Percentiles rank a stretch among this genome's conserved stretches.
Conservation (phyloP, 2,888 invertebrate species). For the Meiosimyza platycephala region DNA sequence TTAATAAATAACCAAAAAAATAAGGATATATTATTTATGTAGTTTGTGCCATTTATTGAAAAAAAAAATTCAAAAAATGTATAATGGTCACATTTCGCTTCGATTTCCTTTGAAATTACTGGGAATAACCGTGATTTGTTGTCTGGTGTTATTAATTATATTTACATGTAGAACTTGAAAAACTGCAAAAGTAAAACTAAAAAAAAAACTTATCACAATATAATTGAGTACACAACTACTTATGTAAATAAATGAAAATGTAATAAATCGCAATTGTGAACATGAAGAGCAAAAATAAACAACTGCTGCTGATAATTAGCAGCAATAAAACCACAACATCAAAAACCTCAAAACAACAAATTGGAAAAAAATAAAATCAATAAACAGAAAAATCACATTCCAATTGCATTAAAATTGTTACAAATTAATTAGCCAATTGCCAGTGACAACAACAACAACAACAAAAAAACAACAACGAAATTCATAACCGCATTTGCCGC, state of each 20-base stretch:
- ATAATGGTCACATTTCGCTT: no score
- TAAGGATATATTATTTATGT: no score
- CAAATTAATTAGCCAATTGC: conserved; percentile 7
- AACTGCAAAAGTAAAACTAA: no score
- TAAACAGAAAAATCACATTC: not conserved
- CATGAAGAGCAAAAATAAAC: not conserved
- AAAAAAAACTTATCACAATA: conserved; percentile 5
- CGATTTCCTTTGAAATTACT: no score
- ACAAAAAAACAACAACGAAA: not conserved
- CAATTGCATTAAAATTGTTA: conserved; percentile 5
- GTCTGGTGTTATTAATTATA: no score
- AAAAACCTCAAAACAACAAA: conserved; percentile 13
- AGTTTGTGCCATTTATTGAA: no score
- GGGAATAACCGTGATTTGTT: no score
- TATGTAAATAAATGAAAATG: conserved; percentile 24
- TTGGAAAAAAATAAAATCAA: not conserved
- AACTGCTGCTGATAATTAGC: conserved; percentile 6
- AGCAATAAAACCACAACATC: not conserved
- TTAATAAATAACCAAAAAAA: no score
- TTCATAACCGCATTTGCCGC: conserved; percentile 12
- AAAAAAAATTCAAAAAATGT: no score
- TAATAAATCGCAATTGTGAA: conserved; percentile 20
- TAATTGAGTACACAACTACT: conserved; percentile 22
- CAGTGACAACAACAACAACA: not conserved
- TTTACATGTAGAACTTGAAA: no score